These are phyloP conservation scores for Drosophila nebulosa DNA, from an alignment of 1,140 invertebrate genomes.

Conservation along the genomic window DNA sequence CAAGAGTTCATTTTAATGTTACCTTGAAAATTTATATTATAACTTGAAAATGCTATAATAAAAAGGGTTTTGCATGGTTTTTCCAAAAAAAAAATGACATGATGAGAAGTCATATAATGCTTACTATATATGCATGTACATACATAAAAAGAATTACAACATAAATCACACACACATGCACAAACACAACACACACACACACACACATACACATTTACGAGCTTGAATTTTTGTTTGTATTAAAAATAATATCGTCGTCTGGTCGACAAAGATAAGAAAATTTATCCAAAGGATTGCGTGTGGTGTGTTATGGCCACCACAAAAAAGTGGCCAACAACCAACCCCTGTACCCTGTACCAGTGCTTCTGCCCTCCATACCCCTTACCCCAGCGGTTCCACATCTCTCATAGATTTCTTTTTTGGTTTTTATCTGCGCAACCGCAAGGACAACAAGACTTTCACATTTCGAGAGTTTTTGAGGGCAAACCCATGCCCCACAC, in stretches of 20 bases:
- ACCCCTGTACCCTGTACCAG: background rate
- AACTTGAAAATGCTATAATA: background rate
- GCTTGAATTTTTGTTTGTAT: conserved; percentile 57
- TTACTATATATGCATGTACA: conserved; percentile 25
- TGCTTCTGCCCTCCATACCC: background rate
- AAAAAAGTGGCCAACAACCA: conserved; percentile 40
- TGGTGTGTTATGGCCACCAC: conserved; percentile 69
- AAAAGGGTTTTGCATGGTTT: background rate
- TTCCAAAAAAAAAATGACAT: conserved; percentile 19
- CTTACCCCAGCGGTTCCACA: background rate
- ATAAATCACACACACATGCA: conserved; percentile 67
- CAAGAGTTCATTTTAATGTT: background rate
- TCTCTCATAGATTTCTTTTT: conserved; percentile 7
- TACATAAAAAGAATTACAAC: conserved; percentile 74
- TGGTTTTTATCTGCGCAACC: conserved; percentile 54
- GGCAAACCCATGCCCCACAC: conserved; percentile 62
- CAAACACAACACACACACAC: conserved; percentile 11
- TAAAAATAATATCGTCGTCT: conserved; percentile 81
- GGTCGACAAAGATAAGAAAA: conserved; percentile 79
- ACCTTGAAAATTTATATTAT: background rate
- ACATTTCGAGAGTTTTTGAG: background rate
- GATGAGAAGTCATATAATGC: conserved; percentile 56
- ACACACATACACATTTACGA: conserved; percentile 37
- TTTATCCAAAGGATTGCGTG: conserved; percentile 80
- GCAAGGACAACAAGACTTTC: conserved; percentile 53